These are phyloP conservation scores for Tridacna gigas DNA, from an alignment of 2,888 invertebrate genomes.

Conservation along the genomic window DNA sequence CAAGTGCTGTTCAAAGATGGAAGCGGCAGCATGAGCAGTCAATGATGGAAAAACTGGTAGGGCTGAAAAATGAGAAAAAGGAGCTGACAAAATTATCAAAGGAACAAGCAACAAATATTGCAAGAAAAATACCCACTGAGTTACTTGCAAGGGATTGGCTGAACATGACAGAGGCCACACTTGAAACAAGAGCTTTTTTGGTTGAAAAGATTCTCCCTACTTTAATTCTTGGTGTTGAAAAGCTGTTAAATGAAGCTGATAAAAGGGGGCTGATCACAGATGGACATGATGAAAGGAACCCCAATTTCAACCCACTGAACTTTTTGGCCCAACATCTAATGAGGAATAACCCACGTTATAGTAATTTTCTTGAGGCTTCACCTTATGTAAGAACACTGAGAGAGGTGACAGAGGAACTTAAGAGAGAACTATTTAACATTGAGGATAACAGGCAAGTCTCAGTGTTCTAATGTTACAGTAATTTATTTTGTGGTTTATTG, in stretches of 20 bases:
- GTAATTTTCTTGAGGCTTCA: conserved; percentile 84
- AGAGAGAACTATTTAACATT: conserved; percentile 82
- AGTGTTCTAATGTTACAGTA: background rate
- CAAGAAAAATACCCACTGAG: conserved; percentile 83
- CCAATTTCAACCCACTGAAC: conserved; percentile 85
- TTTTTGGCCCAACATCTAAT: conserved; percentile 84
- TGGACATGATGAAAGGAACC: conserved; percentile 72
- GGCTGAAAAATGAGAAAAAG: conserved; percentile 79
- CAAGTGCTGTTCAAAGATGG: conserved; percentile 81
- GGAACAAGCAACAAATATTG: conserved; percentile 79
- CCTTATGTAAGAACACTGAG: conserved; percentile 84
- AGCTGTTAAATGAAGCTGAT: conserved; percentile 83
- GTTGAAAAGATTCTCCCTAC: conserved; percentile 84
- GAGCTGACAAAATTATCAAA: conserved; percentile 73
- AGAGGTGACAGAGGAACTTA: conserved; percentile 82
- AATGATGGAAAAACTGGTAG: conserved; percentile 81
- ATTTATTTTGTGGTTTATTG: too few species aligned
- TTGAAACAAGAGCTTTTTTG: conserved; percentile 82
- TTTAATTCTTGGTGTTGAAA: conserved; percentile 84
- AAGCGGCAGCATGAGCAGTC: conserved; percentile 82
- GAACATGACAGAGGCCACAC: conserved; percentile 79
- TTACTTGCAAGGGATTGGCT: conserved; percentile 83
- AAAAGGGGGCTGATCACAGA: conserved; percentile 77
- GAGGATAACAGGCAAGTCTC: conserved; percentile 83
- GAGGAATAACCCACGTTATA: conserved; percentile 84